phyloP scores from a whole-genome alignment of 1,140 invertebrate genomes.

The Mycetomoellerius zeteki region DNA sequence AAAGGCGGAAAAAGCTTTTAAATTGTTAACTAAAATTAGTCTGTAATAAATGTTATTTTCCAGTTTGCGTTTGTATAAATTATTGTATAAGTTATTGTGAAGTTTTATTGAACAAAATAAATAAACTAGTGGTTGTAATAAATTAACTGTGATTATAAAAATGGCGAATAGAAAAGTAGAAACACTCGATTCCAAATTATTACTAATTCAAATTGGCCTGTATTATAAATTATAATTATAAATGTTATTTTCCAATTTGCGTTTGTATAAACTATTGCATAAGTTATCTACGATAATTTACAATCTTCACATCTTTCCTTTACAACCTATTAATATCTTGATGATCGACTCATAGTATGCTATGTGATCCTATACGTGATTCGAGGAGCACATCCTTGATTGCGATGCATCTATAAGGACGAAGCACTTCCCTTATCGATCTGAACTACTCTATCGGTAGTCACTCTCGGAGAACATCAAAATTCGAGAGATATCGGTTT shows the following conservation, averaged over 20 bases:
- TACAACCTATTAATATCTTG: neutral
- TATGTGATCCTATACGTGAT: neutral
- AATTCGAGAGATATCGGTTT: slow-evolving; percentile 46
- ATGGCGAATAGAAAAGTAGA: neutral
- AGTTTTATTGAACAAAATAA: neutral
- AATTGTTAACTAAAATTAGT: neutral
- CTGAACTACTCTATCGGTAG: neutral
- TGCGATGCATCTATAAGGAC: neutral
- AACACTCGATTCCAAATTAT: too few relatives aligned
- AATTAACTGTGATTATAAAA: neutral
- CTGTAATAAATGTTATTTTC: neutral
- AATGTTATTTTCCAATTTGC: neutral
- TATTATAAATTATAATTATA: neutral
- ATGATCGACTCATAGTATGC: neutral
- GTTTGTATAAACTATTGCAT: neutral
- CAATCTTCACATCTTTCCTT: neutral
- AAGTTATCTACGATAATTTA: neutral
- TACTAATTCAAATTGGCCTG: neutral
- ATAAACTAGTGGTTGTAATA: neutral
- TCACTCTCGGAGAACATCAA: slow-evolving; percentile 12
- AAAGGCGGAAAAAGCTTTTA: neutral
- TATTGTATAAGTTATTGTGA: neutral
- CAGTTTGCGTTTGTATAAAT: neutral
- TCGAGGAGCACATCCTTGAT: neutral
- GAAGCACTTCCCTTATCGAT: neutral